phyloP scores from a whole-genome alignment of 2,113 vertebrate genomes.

The Hystrix brachyura region DNA sequence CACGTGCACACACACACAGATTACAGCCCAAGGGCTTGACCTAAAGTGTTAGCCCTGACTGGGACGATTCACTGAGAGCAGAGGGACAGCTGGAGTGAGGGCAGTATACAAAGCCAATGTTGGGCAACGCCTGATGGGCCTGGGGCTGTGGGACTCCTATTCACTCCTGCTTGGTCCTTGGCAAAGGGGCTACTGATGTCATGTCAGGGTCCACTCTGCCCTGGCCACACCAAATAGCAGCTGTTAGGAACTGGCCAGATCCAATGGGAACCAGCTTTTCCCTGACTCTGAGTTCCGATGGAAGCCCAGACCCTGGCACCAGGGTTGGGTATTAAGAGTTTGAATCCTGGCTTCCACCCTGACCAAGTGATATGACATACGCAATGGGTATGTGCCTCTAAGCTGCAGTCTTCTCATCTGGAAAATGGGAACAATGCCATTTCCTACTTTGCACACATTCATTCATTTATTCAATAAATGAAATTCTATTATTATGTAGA shows the following conservation, averaged over 20 bases:
- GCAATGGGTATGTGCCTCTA: neutral
- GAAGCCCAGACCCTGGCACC: neutral
- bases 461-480: slow-evolving; percentile 2
- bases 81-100: neutral
- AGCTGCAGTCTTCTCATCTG: neutral
- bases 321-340: neutral
- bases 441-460: neutral
- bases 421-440: neutral
- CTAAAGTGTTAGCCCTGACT: neutral
- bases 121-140: neutral
- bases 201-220: neutral
- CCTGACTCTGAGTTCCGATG: neutral
- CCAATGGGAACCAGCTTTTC: neutral
- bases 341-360: neutral
- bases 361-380: neutral
- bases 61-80: neutral
- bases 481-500: neutral
- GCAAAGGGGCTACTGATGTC: neutral
- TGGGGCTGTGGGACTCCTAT: neutral
- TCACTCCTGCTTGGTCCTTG: neutral
- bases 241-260: neutral
- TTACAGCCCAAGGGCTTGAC: neutral
- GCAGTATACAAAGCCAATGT: neutral
- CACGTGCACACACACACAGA: neutral
- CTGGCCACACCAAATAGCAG: neutral